Conservation (phyloP, 2,797 vertebrate species). For the Leptodactylus fallax region DNA sequence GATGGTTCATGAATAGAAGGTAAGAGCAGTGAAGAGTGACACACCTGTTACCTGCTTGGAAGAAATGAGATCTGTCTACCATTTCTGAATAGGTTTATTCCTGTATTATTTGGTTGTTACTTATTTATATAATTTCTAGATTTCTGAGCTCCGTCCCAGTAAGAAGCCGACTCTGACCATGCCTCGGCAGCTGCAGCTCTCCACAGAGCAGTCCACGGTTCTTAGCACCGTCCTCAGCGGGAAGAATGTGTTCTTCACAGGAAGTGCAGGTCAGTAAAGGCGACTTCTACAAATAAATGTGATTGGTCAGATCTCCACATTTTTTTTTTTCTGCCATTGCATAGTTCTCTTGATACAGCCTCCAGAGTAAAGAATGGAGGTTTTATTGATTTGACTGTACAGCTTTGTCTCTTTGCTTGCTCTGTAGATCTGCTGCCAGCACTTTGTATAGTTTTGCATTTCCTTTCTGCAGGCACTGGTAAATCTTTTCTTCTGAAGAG, state of each 20-base stretch:
- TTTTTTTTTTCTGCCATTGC: not conserved
- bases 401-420: no score
- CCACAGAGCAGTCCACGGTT: constrained; percentile 87
- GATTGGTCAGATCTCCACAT: not conserved
- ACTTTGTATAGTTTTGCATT: not conserved
- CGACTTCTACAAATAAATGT: not conserved
- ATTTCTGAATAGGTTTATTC: not conserved
- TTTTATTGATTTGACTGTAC: no score
- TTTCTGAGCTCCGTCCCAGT: constrained; percentile 74
- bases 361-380: not conserved
- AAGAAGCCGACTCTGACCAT: constrained; percentile 79
- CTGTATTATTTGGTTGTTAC: not conserved
- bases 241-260: constrained; percentile 94
- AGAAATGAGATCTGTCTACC: not conserved
- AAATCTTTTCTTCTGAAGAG: constrained; percentile 94
- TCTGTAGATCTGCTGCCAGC: not conserved
- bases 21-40: not conserved
- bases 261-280: constrained; percentile 85
- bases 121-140: constrained; percentile 66
- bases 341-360: not conserved
- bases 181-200: constrained; percentile 77
- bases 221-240: constrained; percentile 84
- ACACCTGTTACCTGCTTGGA: not conserved
- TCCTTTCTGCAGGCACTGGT: constrained; percentile 83
- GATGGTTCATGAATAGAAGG: not conserved